These are phyloP conservation scores for Volucella inflata DNA, from an alignment of 2,888 invertebrate genomes.

Conservation along the genomic window DNA sequence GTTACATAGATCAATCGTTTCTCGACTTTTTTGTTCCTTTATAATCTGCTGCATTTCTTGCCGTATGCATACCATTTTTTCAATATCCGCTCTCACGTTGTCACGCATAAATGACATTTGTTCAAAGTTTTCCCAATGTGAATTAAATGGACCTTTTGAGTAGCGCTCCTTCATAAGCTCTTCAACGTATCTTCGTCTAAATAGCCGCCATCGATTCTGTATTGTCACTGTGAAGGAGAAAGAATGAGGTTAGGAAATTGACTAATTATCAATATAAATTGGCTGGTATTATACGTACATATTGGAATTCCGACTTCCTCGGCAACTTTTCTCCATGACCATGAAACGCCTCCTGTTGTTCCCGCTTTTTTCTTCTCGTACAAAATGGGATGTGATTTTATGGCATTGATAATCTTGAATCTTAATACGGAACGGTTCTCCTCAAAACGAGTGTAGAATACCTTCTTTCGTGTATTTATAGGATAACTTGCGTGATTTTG, in stretches of 20 bases:
- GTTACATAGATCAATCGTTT: slow-evolving; percentile 19
- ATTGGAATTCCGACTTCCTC: not conserved
- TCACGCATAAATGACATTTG: slow-evolving; percentile 46
- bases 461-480: not conserved
- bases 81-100: slow-evolving; percentile 4
- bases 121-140: slow-evolving; percentile 37
- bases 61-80: slow-evolving; percentile 14
- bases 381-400: slow-evolving; percentile 13
- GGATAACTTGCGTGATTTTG: not conserved
- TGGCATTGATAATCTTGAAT: slow-evolving; percentile 19
- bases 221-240: not conserved
- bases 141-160: not conserved
- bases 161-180: slow-evolving; percentile 35
- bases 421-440: not conserved
- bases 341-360: not conserved
- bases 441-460: not conserved
- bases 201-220: slow-evolving; percentile 38
- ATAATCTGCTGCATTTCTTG: slow-evolving; percentile 11
- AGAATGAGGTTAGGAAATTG: not conserved
- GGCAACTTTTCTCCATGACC: slow-evolving; percentile 25
- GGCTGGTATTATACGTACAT: slow-evolving; percentile 50
- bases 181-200: slow-evolving; percentile 24
- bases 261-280: no score
- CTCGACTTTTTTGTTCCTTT: not conserved
- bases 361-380: not conserved